These are phyloP conservation scores for Tapirus terrestris DNA, from an alignment of 2,113 vertebrate species.

Conservation along the genomic window DNA sequence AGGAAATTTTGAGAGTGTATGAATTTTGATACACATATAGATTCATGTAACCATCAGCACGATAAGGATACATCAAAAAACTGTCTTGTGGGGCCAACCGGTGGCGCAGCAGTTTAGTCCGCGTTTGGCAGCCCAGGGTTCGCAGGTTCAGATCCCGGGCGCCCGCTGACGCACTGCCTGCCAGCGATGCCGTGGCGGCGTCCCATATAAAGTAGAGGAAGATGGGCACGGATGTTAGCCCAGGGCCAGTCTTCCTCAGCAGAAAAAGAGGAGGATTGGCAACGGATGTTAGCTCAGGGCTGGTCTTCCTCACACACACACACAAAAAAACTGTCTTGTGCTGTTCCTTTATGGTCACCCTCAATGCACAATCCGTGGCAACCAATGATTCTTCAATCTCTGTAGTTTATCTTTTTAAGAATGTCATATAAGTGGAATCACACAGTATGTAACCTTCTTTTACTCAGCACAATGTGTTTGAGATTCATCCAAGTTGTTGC, in stretches of 20 bases:
- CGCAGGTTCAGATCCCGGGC: no score
- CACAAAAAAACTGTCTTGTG: not conserved
- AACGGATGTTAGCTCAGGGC: no score
- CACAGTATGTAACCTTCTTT: not conserved
- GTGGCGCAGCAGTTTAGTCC: no score
- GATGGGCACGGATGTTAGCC: no score
- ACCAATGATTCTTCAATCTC: not conserved
- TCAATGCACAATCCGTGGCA: not conserved
- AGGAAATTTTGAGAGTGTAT: not conserved
- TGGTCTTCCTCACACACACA: no score
- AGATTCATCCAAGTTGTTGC: not conserved
- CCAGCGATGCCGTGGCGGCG: no score
- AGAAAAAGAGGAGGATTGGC: no score
- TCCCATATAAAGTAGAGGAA: no score
- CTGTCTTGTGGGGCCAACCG: no score
- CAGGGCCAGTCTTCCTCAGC: no score
- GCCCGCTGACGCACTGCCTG: no score
- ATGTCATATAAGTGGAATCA: not conserved
- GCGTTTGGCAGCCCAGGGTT: no score
- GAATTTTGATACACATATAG: not conserved
- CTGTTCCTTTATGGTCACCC: not conserved
- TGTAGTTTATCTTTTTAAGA: not conserved
- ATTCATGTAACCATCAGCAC: not conserved
- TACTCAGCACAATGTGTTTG: not conserved
- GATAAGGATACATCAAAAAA: not conserved